Conservation (phyloP, 2,113 vertebrate genomes). For the Paradoxurus hermaphroditus region DNA sequence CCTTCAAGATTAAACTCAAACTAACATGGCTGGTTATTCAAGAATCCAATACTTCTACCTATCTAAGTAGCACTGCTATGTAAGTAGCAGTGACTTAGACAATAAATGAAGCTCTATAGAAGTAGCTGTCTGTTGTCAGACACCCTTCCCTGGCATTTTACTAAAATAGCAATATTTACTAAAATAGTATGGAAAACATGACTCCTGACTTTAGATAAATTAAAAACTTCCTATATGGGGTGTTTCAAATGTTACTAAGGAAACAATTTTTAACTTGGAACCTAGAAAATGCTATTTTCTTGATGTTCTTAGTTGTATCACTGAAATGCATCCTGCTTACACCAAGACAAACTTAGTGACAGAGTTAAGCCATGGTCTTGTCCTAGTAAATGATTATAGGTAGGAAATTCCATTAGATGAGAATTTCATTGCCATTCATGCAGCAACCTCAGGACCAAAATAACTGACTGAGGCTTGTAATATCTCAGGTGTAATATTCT, state of each 20-base stretch:
- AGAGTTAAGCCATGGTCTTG: neutral
- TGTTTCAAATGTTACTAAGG: neutral
- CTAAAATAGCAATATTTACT: neutral
- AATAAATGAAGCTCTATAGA: neutral
- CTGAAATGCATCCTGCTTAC: neutral
- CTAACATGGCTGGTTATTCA: neutral
- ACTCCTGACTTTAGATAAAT: neutral
- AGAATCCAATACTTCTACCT: neutral
- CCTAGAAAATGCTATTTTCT: neutral
- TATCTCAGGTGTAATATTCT: neutral
- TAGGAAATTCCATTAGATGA: constrained; percentile 27
- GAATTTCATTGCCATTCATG: neutral
- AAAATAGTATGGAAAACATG: neutral
- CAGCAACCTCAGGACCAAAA: neutral
- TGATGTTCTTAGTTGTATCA: neutral
- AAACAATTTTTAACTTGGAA: neutral
- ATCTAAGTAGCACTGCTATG: too few relatives aligned
- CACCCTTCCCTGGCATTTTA: neutral
- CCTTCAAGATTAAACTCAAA: neutral
- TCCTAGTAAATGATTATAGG: neutral
- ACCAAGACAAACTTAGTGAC: neutral
- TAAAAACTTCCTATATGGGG: neutral
- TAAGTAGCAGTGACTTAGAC: neutral
- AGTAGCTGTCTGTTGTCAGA: neutral
- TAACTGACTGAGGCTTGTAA: neutral